Evolutionary conservation across 2,113 vertebrate species (phyloP).

Genomic region (Dryoscopus gambensis): DNA sequence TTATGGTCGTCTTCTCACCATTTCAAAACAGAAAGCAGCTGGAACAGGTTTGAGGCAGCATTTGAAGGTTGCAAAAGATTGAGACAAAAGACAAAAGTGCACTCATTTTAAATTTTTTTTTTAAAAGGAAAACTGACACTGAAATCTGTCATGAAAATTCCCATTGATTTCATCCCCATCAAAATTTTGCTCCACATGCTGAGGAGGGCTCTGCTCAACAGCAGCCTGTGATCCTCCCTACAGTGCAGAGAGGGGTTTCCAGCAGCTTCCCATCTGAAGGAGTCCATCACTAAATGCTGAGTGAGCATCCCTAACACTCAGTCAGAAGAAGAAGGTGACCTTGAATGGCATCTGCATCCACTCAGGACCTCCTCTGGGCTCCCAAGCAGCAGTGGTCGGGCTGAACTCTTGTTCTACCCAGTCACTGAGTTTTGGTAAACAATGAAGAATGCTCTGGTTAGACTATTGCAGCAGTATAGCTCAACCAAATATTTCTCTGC

Average conservation of each 20-base stretch:
- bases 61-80: neutral
- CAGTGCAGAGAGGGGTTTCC: neutral
- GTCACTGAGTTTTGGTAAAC: neutral
- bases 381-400: neutral
- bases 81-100: neutral
- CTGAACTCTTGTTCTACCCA: neutral
- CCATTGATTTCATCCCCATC: neutral
- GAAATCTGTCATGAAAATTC: neutral
- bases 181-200: neutral
- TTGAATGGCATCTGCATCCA: neutral
- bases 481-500: neutral
- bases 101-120: neutral
- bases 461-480: neutral
- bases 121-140: neutral
- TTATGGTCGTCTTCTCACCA: rapidly evolving
- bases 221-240: neutral
- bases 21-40: neutral
- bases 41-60: neutral
- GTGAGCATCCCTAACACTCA: neutral
- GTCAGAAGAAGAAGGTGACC: neutral
- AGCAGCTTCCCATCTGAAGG: neutral
- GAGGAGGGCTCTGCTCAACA: neutral
- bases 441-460: neutral
- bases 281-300: neutral
- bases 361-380: neutral